Evolutionary conservation across 2,888 invertebrate species (phyloP), one percentile per base, ranked within the genome.

Genomic region (Lasioglossum calceatum): DNA sequence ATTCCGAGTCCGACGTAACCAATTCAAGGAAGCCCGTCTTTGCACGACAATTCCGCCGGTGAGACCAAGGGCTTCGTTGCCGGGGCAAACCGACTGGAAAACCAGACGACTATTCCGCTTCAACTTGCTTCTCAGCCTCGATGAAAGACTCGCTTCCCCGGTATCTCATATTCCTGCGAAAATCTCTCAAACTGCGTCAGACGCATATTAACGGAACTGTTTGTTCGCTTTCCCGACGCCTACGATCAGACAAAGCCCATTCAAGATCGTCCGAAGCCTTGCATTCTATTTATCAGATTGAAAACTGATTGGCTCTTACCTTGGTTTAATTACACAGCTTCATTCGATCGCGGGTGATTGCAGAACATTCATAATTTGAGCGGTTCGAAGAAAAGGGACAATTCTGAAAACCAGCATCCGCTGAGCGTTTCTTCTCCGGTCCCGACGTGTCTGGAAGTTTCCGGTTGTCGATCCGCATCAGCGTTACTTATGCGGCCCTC

Each of bases 401-500:
- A 54, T 54, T 54, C 10, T 3, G 23, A n/a, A n/a, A 54, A 3
- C 3, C 23, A n/a, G 54, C 54, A 23, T 54, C 12, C 61, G 14
- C 27, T 1, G 61, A 61, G 32, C 61, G 27, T 61, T 14, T 61
- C 61, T 27, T 27, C 16, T 2, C 61, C 61, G 27, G 61, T 27
- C 27, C 14, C 14, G 61, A 32, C 14, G 61, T 32, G 61, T 14
- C 27, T 27, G 14, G 14, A 61, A 44, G 61, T 44, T 61, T 27
- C 27, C 27, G 42, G 42, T 42, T 76, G 72, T 32, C 72, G 44
- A 72, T 47, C 27, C 27, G 44, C 27, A 32, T 32, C 27, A 72
- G n/a, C 47, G 16, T 72, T 47, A 44, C 72, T 72, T 72, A 44
- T 72, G 47, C 72, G 44, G 8, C 44, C 32, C 32, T 72, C 72